A percentile compares a stretch with the other conserved stretches of the same genome.
Evolutionary conservation across 2,113 vertebrate genomes (phyloP).

Genomic region (Isurus oxyrinchus): DNA sequence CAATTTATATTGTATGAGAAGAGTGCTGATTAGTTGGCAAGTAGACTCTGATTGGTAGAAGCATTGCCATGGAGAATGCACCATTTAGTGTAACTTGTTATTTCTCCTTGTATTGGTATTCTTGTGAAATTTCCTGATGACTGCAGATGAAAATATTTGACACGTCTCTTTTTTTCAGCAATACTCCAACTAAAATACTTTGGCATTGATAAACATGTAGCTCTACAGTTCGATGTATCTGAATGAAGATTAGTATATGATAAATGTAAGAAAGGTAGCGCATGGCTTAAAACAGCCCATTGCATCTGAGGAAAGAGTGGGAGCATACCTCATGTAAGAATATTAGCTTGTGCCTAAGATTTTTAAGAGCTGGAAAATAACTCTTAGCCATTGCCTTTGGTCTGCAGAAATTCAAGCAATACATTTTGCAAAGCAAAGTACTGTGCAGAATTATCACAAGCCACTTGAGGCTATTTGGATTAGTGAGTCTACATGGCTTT

Average conservation of each 20-base stretch:
- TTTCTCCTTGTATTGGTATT: no score
- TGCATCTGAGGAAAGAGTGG: not conserved
- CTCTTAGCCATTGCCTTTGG: constrained; percentile 37
- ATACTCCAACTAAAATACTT: not conserved
- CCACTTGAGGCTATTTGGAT: constrained; percentile 38
- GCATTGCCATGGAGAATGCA: no score
- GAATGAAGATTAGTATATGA: not conserved
- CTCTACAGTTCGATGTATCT: not conserved
- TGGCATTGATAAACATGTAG: not conserved
- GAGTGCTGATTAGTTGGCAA: no score
- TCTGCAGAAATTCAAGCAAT: constrained; percentile 39
- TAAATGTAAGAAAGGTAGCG: not conserved
- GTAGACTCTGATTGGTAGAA: no score
- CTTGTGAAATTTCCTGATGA: no score
- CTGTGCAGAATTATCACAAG: constrained; percentile 40
- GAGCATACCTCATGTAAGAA: constrained; percentile 6
- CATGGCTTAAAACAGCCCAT: not conserved
- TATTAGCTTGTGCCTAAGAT: constrained; percentile 27
- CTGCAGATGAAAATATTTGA: no score
- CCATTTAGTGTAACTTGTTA: no score
- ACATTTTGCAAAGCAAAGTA: constrained; percentile 39
- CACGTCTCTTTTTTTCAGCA: no score
- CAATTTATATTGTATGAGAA: no score
- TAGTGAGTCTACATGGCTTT: constrained; percentile 32
- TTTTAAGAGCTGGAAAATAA: constrained; percentile 41